Conservation (phyloP, 2,797 vertebrate species). For the Hyperoplus lanceolatus region DNA sequence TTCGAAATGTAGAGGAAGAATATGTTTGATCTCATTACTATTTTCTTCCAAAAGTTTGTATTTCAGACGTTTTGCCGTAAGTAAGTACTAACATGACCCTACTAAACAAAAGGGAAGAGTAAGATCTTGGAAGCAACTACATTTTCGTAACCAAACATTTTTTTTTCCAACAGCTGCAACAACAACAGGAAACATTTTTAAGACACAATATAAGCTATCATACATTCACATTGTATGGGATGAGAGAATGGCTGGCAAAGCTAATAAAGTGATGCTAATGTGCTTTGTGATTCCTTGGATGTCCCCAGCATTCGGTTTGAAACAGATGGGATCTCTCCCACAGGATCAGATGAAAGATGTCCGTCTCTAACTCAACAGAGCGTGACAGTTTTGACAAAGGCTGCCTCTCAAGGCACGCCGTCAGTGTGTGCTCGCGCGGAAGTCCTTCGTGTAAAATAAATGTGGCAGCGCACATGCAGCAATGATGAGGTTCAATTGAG, state of each 20-base stretch:
- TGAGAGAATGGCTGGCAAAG: slow-evolving; percentile 58
- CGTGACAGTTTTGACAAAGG: slow-evolving; percentile 67
- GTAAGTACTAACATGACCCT: slow-evolving; percentile 8
- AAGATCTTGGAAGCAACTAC: slow-evolving; percentile 1
- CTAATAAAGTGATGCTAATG: slow-evolving; percentile 76
- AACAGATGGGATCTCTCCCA: slow-evolving; percentile 76
- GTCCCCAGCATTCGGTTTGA: slow-evolving; percentile 62
- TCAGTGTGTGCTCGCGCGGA: slow-evolving; percentile 47
- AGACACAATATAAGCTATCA: slow-evolving; percentile 58
- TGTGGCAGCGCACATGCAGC: slow-evolving; percentile 47
- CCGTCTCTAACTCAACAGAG: slow-evolving; percentile 66
- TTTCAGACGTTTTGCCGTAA: background rate
- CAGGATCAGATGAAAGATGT: slow-evolving; percentile 75
- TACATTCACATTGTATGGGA: slow-evolving; percentile 80
- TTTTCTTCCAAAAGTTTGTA: slow-evolving; percentile 23
- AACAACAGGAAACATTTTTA: slow-evolving; percentile 14
- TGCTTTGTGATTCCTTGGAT: slow-evolving; percentile 67
- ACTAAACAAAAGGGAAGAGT: background rate
- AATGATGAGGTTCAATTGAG: slow-evolving; percentile 68
- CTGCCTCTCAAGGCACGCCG: slow-evolving; percentile 58
- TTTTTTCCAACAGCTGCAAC: slow-evolving; percentile 38
- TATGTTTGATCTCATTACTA: background rate
- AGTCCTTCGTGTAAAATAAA: slow-evolving; percentile 49
- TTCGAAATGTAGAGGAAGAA: slow-evolving; percentile 5
- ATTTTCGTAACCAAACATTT: slow-evolving; percentile 9